Evolutionary conservation across 2,888 invertebrate genomes (phyloP).

Genomic region (Microdon myrmicae): DNA sequence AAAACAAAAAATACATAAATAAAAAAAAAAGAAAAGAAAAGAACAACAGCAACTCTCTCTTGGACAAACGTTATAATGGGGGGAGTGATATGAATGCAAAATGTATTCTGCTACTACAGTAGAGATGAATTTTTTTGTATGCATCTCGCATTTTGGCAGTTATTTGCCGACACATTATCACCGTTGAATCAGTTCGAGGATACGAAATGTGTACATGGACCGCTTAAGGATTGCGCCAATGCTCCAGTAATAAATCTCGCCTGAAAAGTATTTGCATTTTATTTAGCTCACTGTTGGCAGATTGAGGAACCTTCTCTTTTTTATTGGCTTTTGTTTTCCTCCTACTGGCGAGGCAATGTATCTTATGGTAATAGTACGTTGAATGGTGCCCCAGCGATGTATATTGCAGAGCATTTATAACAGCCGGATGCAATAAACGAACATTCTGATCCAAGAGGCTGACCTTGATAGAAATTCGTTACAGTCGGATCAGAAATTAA

Average conservation of each 20-base stretch:
- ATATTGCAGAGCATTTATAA: too few species aligned
- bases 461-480: too few species aligned
- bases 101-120: conserved; percentile 28
- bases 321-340: not conserved
- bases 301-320: conserved; percentile 5
- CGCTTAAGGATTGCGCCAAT: conserved; percentile 39
- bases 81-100: conserved; percentile 51
- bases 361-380: too few species aligned
- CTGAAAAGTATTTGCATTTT: conserved; percentile 32
- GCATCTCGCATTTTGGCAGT: conserved; percentile 50
- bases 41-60: too few species aligned
- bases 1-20: not conserved
- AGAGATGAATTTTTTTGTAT: conserved; percentile 48
- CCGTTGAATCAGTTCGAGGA: conserved; percentile 46
- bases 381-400: too few species aligned
- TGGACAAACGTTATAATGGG: conserved; percentile 44
- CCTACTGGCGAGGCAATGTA: too few species aligned
- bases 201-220: conserved; percentile 38
- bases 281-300: conserved; percentile 30
- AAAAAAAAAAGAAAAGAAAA: conserved; percentile 20
- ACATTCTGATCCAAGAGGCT: too few species aligned
- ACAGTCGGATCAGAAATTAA: too few species aligned
- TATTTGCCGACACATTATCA: conserved; percentile 52
- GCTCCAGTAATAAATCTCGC: conserved; percentile 45
- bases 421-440: too few species aligned